A percentile compares a stretch with the other conserved stretches of the same genome.
phyloP scores from a whole-genome alignment of 2,113 vertebrate species.

The Anhinga anhinga region DNA sequence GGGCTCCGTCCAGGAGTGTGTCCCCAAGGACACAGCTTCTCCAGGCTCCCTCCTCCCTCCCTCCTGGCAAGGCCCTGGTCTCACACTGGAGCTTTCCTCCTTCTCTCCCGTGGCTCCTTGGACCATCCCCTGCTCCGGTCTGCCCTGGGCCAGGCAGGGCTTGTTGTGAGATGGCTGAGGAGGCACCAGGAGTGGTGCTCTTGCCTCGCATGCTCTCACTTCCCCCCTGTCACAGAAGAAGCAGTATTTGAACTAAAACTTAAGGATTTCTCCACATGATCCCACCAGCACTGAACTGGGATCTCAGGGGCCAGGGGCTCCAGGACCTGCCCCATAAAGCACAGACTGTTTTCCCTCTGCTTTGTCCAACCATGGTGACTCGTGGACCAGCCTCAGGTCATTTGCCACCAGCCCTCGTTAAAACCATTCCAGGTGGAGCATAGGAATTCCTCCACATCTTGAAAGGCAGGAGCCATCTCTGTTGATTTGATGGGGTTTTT shows the following conservation, averaged over 20 bases:
- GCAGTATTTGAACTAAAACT: neutral
- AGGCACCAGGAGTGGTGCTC: neutral
- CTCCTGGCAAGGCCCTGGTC: neutral
- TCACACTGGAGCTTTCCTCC: neutral
- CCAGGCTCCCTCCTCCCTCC: neutral
- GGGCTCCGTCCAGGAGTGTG: neutral
- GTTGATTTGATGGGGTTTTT: neutral
- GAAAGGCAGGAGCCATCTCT: neutral
- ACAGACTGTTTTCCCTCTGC: neutral
- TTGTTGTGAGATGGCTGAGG: neutral
- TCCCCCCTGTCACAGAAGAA: neutral
- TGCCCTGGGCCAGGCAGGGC: neutral
- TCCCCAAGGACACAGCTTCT: neutral
- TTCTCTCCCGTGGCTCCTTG: accelerated
- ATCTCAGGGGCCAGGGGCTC: neutral
- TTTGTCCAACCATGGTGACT: neutral
- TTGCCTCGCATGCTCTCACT: neutral
- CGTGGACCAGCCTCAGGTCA: neutral
- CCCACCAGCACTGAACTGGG: neutral
- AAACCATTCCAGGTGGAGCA: neutral
- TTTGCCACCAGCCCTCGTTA: neutral
- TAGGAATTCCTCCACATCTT: neutral
- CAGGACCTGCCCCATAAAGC: neutral
- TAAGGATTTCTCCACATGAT: neutral
- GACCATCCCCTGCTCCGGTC: neutral